phyloP scores from a whole-genome alignment of 2,797 vertebrate species.

The Percopsis omiscomaycus region DNA sequence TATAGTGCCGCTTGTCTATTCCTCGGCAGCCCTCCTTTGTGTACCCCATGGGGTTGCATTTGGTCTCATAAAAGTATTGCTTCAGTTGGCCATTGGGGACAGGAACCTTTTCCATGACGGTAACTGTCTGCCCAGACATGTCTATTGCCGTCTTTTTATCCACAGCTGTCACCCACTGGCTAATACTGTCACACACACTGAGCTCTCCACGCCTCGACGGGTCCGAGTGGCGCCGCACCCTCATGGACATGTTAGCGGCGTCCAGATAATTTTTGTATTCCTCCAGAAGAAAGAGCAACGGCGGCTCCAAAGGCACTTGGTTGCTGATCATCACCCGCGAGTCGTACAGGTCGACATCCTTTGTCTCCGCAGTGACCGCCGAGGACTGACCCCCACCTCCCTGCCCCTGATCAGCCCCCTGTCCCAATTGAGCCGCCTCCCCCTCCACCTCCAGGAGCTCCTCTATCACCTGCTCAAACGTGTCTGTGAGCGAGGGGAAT shows the following conservation, averaged over 20 bases:
- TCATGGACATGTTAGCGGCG: conserved; percentile 98
- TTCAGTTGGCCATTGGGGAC: conserved; percentile 99
- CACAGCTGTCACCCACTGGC: conserved; percentile 98
- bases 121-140: conserved; percentile 98
- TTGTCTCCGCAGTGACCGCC: conserved; percentile 79
- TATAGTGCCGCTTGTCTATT: conserved; percentile 99
- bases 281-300: conserved; percentile 98
- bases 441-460: conserved; percentile 90
- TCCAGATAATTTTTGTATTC: conserved; percentile 99
- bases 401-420: conserved; percentile 82
- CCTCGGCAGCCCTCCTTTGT: conserved; percentile 98
- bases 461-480: conserved; percentile 98
- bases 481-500: conserved; percentile 91
- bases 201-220: conserved; percentile 95
- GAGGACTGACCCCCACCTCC: conserved; percentile 72
- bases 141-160: conserved; percentile 99
- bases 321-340: conserved; percentile 98
- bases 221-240: conserved; percentile 96
- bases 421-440: conserved; percentile 84
- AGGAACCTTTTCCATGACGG: conserved; percentile 97
- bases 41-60: conserved; percentile 99
- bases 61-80: conserved; percentile 99
- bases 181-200: conserved; percentile 99
- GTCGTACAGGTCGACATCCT: conserved; percentile 95
- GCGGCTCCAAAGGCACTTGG: conserved; percentile 99